Base-by-base conservation (phyloP, 1,140 invertebrate species). In the Penaeus japonicus region DNA sequence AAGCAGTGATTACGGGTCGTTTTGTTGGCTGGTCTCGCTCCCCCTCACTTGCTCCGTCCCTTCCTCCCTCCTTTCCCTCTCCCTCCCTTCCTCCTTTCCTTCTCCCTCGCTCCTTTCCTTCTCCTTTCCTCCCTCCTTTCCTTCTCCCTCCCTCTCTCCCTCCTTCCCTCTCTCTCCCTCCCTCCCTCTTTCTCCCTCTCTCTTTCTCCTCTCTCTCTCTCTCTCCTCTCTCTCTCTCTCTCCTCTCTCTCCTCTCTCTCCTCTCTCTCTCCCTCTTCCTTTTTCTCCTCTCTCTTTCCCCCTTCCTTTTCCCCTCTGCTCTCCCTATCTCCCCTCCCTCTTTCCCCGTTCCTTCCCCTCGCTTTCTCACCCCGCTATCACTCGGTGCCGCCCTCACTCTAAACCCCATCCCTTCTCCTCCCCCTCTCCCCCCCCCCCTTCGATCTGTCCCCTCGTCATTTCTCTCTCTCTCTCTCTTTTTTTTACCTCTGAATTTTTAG, bases 1-100 rank as follows among this genome's bases (percentile, higher is more conserved):
- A 79, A 53, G 77, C 54, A 24, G 54, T 79, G 77, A 79, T 79
- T 79, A 53, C 47, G 77, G 39, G 47, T 30, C 54, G 77, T 79
- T 18, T 30, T 20, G 22, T 20, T 82, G 15, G 24, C 24, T 32
- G 5, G 55, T 32, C 80, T 59, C 10, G 15, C 80, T 17, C 54
- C 55, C 24, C 20, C 27, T 30, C 10, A n/a, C n/a, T n/a, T n/a
- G n/a, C 24, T 24, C 30, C 18, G 15, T 30, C 27, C 35, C 18
- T 22, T 32, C 7, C 4, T 22, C 22, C 35, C 15, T n/a, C 35
- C 2, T 22, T 27, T 20, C 47, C 24, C 24, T 55, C 15, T 5
- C 7, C 27, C 20, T 65, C 20, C 22, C 22, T n/a, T 7, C 20
- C 59, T 65, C 27, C 7, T 65, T n/a, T 18, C 7, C 27, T 22